Base-by-base conservation (phyloP, 1,140 invertebrate genomes). In the Copidosoma floridanum region DNA sequence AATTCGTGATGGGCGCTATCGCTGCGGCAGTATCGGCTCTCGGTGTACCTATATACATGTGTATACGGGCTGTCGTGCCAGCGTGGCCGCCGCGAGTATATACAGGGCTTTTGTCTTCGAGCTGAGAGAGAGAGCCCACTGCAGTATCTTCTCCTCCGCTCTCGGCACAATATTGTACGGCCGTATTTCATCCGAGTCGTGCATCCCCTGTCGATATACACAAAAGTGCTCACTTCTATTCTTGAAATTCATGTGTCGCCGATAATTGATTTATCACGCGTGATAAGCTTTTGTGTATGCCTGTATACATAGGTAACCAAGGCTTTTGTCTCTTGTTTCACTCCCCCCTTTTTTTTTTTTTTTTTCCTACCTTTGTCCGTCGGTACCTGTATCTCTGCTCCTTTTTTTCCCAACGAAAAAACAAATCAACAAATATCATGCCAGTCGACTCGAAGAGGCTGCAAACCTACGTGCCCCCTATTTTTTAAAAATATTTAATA, bases 231-330 rank as follows among this genome's bases (percentile, higher is more conserved):
- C 58, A 54, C 58, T 48, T 61, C 44, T 61, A 53, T 61, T 54
- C 43, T 54, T 38, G 48, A 60, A 61, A 27, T 61, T 61, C 58
- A 54, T 54, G 51, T 53, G 51, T 61, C 46, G 51, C 23, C 46
- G 52, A 50, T 61, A 61, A 61, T 61, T 61, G 59, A 61, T 61
- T 61, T 61, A 61, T 61, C 59, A 61, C 58, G 23, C 46, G 16
- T 46, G 20, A 4, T 29, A 54, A 60, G n/a, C n/a, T n/a, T n/a
- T n/a, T n/a, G n/a, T n/a, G n/a, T n/a, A n/a, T n/a, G n/a, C n/a
- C n/a, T n/a, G n/a, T n/a, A n/a, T n/a, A n/a, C n/a, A n/a, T n/a
- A n/a, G n/a, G n/a, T n/a, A n/a, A n/a, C n/a, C n/a, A n/a, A n/a
- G n/a, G n/a, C n/a, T n/a, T n/a, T 46, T 61, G 43, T 52, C 56